Conservation (phyloP, 2,797 vertebrate genomes). For the Astyanax mexicanus region DNA sequence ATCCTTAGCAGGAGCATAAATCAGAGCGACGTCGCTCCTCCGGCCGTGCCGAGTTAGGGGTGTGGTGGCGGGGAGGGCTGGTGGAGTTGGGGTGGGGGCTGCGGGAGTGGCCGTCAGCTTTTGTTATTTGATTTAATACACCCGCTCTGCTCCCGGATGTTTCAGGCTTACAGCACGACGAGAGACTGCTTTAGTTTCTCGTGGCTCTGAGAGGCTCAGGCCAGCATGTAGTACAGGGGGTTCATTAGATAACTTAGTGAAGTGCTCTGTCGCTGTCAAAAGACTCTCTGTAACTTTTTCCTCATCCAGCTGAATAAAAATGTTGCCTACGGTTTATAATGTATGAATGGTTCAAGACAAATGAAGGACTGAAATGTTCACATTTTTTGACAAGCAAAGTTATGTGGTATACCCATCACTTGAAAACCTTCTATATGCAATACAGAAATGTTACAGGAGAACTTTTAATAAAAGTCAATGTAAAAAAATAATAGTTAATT, state of each 20-base stretch:
- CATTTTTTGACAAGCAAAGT: too few species aligned
- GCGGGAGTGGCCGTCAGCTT: constrained; percentile 45
- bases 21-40: constrained; percentile 70
- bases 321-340: too few species aligned
- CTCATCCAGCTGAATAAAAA: background rate
- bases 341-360: too few species aligned
- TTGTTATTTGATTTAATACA: constrained; percentile 54
- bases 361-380: too few species aligned
- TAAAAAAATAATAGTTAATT: too few species aligned
- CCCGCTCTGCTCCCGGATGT: constrained; percentile 22
- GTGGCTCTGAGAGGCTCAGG: constrained; percentile 31
- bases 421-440: too few species aligned
- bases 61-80: constrained; percentile 49
- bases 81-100: constrained; percentile 27
- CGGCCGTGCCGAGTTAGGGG: constrained; percentile 46
- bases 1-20: constrained; percentile 74
- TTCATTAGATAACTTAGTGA: constrained; percentile 12
- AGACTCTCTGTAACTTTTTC: background rate
- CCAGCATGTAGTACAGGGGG: background rate
- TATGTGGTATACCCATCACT: too few species aligned
- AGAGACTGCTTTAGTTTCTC: constrained; percentile 22
- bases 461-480: too few species aligned
- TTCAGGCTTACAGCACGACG: constrained; percentile 28
- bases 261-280: background rate
- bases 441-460: too few species aligned